A percentile compares a stretch with the other conserved stretches of the same genome.
These are phyloP conservation scores for Drosophila littoralis DNA, from an alignment of 1,140 invertebrate genomes.

Conservation along the genomic window DNA sequence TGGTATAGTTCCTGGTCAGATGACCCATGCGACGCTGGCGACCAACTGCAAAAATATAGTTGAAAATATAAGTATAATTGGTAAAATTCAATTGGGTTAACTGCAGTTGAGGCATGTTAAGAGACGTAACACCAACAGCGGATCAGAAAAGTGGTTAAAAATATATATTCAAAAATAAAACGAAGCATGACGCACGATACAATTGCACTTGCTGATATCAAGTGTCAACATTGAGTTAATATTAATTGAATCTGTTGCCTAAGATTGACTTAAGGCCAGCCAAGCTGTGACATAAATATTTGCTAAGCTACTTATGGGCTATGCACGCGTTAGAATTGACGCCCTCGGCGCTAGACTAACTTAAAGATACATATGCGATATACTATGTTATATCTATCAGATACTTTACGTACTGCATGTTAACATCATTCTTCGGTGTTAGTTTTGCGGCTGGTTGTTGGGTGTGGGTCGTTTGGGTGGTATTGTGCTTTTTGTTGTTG, in stretches of 20 bases:
- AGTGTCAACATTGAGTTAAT: conserved; percentile 42
- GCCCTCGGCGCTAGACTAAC: conserved; percentile 10
- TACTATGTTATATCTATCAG: conserved; percentile 22
- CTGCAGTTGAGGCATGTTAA: conserved; percentile 5
- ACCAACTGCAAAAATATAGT: conserved; percentile 70
- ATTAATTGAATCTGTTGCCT: conserved; percentile 30
- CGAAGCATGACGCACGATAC: conserved; percentile 50
- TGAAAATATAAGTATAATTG: conserved; percentile 32
- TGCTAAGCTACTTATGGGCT: conserved; percentile 47
- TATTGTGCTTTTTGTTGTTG: conserved; percentile 32
- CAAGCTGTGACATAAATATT: conserved; percentile 57
- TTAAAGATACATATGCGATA: conserved; percentile 20
- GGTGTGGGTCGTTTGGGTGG: conserved; percentile 42
- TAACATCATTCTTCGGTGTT: conserved; percentile 80
- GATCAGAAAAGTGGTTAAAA: conserved; percentile 32
- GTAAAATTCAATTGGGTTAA: background rate
- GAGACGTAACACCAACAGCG: conserved; percentile 50
- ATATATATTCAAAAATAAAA: conserved; percentile 25
- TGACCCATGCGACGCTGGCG: conserved; percentile 84
- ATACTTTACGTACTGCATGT: conserved; percentile 75
- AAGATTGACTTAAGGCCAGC: conserved; percentile 38
- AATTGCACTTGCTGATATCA: conserved; percentile 35
- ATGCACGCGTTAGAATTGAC: conserved; percentile 47
- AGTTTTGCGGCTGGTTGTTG: conserved; percentile 67
- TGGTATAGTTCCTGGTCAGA: conserved; percentile 80